Percentiles rank a stretch among this genome's conserved stretches.
Evolutionary conservation across 2,888 invertebrate genomes (phyloP).

Genomic region (Epistrophella euchroma): DNA sequence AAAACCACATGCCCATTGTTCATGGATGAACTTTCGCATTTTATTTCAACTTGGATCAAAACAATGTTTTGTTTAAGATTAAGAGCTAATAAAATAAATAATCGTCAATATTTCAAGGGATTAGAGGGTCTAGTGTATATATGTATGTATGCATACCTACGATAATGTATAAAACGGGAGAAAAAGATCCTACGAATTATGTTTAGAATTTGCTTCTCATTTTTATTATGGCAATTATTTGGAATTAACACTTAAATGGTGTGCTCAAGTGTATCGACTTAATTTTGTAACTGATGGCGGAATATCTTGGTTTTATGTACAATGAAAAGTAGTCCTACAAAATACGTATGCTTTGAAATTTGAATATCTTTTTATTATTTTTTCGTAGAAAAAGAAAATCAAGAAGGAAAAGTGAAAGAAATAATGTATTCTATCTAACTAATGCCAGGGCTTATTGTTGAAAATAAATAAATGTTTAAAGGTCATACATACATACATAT

Average conservation of each 20-base stretch:
- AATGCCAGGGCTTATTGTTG: background rate
- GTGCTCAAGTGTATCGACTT: constrained; percentile 22
- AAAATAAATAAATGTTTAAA: background rate
- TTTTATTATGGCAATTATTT: constrained; percentile 36
- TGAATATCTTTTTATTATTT: constrained; percentile 4
- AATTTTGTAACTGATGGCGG: background rate
- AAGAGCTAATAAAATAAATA: constrained; percentile 23
- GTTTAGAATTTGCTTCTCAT: constrained; percentile 16
- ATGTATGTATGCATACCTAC: background rate
- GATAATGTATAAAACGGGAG: background rate
- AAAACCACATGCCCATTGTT: background rate
- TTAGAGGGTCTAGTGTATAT: background rate
- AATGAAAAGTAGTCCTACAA: background rate
- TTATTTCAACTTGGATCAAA: constrained; percentile 17
- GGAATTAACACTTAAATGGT: constrained; percentile 33
- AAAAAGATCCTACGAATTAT: constrained; percentile 7
- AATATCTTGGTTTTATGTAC: too few species aligned
- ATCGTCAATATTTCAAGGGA: constrained; percentile 33
- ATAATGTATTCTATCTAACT: background rate
- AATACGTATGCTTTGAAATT: background rate
- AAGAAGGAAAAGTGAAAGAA: background rate
- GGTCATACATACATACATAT: too few species aligned
- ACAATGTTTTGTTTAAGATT: constrained; percentile 32
- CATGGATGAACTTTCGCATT: background rate
- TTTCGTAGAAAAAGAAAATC: background rate